A percentile compares a stretch with the other conserved stretches of the same genome.
phyloP scores from a whole-genome alignment of 53 echinoderm and acorn worm species.

The Echinarachnius parma region DNA sequence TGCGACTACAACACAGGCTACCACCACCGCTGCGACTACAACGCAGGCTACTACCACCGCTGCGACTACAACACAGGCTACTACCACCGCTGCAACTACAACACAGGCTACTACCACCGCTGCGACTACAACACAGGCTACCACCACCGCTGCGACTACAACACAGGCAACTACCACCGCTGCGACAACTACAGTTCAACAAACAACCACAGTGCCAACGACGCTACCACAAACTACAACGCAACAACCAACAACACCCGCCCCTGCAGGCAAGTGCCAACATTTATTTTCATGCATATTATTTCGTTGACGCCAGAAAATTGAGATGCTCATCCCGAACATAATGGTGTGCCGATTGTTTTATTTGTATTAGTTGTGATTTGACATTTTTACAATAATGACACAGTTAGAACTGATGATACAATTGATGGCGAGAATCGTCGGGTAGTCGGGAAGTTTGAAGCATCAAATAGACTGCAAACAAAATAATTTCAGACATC shows the following conservation, averaged over 20 bases:
- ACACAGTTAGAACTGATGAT: no score
- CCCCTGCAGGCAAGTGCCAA: no score
- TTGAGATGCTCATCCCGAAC: no score
- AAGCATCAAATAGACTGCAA: no score
- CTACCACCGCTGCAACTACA: background rate
- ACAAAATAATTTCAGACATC: no score
- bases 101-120: slow-evolving; percentile 3
- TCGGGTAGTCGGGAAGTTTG: no score
- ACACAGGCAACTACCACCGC: slow-evolving; percentile 12
- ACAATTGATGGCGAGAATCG: no score
- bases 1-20: background rate
- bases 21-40: background rate
- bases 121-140: background rate
- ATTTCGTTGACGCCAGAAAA: no score
- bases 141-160: background rate
- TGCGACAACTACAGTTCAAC: slow-evolving; percentile 6
- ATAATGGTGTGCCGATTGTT: no score
- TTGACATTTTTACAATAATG: no score
- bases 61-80: background rate
- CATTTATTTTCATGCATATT: no score
- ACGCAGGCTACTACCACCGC: background rate
- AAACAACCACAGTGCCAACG: slow-evolving; percentile 2
- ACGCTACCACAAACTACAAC: background rate
- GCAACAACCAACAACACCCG: background rate
- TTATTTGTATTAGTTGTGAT: no score